Evolutionary conservation across 2,797 vertebrate genomes (phyloP).

Genomic region (Rallus crepitans): DNA sequence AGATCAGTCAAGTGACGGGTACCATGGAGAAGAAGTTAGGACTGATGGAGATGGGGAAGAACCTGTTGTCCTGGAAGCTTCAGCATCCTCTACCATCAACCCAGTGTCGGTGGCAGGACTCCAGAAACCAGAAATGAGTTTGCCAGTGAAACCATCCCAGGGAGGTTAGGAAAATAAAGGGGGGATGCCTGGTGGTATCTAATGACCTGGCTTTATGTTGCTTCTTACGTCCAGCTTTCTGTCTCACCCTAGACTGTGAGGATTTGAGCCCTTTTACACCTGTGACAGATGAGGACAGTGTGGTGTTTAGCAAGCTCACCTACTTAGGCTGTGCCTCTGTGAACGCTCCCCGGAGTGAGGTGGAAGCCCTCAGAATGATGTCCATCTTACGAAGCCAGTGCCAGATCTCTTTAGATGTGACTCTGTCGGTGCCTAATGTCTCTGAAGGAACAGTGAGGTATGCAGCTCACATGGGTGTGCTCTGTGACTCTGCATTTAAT

Average conservation of each 20-base stretch:
- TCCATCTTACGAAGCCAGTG: constrained; percentile 94
- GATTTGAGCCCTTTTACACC: constrained; percentile 86
- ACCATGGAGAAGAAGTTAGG: constrained; percentile 74
- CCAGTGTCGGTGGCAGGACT: constrained; percentile 79
- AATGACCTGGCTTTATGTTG: background rate
- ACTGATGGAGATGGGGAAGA: constrained; percentile 80
- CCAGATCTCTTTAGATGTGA: constrained; percentile 93
- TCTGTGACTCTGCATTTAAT: background rate
- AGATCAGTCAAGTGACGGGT: constrained; percentile 77
- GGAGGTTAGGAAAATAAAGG: constrained; percentile 85
- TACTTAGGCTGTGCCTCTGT: constrained; percentile 97
- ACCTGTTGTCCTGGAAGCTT: constrained; percentile 76
- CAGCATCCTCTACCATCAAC: constrained; percentile 84
- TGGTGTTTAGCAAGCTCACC: constrained; percentile 97
- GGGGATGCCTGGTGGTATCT: background rate
- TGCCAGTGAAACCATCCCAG: constrained; percentile 91
- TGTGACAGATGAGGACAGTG: constrained; percentile 94
- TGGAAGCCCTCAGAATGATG: constrained; percentile 98
- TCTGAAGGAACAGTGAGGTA: constrained; percentile 98
- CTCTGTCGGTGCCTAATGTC: constrained; percentile 95
- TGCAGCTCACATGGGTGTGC: background rate
- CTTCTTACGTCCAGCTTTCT: background rate
- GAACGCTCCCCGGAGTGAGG: constrained; percentile 96
- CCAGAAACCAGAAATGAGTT: constrained; percentile 90
- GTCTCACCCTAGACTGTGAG: constrained; percentile 71